These are phyloP conservation scores for Pristionchus japonicus DNA, from an alignment of 2,888 invertebrate genomes.

Conservation along the genomic window DNA sequence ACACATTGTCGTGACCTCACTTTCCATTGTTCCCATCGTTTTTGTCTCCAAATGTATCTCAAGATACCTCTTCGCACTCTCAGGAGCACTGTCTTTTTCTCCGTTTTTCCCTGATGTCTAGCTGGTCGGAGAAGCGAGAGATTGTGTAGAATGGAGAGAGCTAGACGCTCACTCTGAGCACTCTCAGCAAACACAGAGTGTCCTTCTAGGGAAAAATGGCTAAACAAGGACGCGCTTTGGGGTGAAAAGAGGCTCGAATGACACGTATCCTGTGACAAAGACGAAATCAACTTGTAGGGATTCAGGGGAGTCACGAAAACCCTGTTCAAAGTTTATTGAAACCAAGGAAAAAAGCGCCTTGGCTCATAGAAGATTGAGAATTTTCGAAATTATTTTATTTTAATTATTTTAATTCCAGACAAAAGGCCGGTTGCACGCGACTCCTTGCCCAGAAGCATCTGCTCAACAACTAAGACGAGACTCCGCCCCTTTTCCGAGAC, in stretches of 20 bases:
- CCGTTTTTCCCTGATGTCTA: too few species aligned
- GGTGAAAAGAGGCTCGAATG: not conserved
- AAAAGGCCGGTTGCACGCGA: conserved; percentile 71
- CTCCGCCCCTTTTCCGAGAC: too few species aligned
- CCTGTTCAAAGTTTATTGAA: too few species aligned
- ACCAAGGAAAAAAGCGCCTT: too few species aligned
- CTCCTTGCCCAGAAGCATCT: conserved; percentile 67
- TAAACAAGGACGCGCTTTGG: conserved; percentile 2
- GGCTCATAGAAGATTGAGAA: not conserved
- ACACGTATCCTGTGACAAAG: not conserved
- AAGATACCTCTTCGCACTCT: not conserved
- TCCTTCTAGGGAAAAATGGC: conserved; percentile 9
- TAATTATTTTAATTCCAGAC: conserved; percentile 52
- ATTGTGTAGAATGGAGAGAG: too few species aligned
- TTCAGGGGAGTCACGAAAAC: too few species aligned
- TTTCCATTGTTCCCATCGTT: not conserved
- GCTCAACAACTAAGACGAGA: conserved; percentile 51
- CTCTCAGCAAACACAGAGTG: conserved; percentile 7
- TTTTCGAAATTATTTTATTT: not conserved
- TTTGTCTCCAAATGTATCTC: conserved; percentile 16
- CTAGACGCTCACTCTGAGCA: too few species aligned
- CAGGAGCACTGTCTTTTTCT: too few species aligned
- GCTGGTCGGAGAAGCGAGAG: too few species aligned
- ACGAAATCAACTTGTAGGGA: too few species aligned
- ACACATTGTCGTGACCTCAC: not conserved